Conservation (phyloP, 2,888 invertebrate genomes). For the Candidula unifasciata region DNA sequence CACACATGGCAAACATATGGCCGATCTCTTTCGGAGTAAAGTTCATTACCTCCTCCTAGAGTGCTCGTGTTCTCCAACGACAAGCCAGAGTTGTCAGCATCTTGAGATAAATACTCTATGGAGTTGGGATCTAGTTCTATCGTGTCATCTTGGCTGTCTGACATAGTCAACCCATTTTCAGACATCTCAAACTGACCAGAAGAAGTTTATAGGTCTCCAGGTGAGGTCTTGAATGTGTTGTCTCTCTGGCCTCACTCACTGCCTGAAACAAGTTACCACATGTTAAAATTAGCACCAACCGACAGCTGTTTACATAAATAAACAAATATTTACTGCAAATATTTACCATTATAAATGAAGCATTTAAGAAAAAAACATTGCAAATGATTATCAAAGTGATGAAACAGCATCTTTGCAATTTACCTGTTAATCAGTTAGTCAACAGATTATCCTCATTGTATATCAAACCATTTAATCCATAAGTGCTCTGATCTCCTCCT, state of each 20-base stretch:
- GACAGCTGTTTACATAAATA: too few relatives aligned
- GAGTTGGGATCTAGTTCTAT: conserved; percentile 27
- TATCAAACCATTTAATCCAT: too few relatives aligned
- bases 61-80: not conserved
- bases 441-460: too few relatives aligned
- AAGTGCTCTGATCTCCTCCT: too few relatives aligned
- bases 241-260: not conserved
- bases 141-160: not conserved
- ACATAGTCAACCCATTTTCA: conserved; percentile 26
- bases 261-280: conserved; percentile 12
- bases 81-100: not conserved
- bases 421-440: too few relatives aligned
- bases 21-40: conserved; percentile 48
- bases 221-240: not conserved
- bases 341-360: too few relatives aligned
- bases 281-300: too few relatives aligned
- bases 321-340: too few relatives aligned
- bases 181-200: conserved; percentile 11
- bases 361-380: too few relatives aligned
- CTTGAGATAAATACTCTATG: conserved; percentile 38
- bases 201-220: too few relatives aligned
- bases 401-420: too few relatives aligned
- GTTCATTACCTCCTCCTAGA: not conserved
- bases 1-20: conserved; percentile 61
- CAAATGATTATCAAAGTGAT: too few relatives aligned